phyloP scores from a whole-genome alignment of 2,113 vertebrate genomes.

The Clarias macrocephalus region DNA sequence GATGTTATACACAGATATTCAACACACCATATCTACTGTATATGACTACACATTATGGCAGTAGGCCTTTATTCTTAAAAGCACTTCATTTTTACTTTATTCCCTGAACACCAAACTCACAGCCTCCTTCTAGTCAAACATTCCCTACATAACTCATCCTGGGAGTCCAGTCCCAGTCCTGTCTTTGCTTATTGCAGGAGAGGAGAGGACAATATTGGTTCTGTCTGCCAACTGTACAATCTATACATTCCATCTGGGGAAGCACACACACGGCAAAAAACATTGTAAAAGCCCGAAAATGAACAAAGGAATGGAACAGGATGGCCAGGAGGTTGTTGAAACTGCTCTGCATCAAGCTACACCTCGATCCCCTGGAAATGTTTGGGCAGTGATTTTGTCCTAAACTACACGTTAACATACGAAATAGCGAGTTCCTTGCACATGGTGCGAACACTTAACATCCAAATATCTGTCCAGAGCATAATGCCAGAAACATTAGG shows the following conservation, averaged over 20 bases:
- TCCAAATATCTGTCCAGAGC: too few relatives aligned
- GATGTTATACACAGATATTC: neutral
- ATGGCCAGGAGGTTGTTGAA: neutral
- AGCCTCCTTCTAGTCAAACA: slow-evolving; percentile 31
- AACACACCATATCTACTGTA: neutral
- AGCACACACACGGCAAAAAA: slow-evolving; percentile 1
- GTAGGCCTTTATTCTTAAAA: neutral
- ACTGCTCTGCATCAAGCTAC: neutral
- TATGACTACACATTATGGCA: too few relatives aligned
- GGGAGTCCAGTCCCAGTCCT: neutral
- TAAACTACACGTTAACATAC: neutral
- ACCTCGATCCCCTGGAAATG: neutral
- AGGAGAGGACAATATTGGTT: slow-evolving; percentile 51
- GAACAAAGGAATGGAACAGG: neutral
- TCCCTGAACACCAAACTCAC: neutral
- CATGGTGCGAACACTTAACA: neutral
- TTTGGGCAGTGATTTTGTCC: neutral
- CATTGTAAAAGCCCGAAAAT: neutral
- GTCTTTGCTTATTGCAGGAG: neutral
- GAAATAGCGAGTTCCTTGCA: neutral
- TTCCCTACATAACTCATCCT: slow-evolving; percentile 25
- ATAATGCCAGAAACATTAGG: too few relatives aligned
- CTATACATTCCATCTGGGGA: slow-evolving; percentile 23
- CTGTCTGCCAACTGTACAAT: slow-evolving; percentile 38
- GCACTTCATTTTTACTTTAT: neutral